Base-by-base conservation (phyloP, 2,113 vertebrate genomes). In the Podarcis raffonei region DNA sequence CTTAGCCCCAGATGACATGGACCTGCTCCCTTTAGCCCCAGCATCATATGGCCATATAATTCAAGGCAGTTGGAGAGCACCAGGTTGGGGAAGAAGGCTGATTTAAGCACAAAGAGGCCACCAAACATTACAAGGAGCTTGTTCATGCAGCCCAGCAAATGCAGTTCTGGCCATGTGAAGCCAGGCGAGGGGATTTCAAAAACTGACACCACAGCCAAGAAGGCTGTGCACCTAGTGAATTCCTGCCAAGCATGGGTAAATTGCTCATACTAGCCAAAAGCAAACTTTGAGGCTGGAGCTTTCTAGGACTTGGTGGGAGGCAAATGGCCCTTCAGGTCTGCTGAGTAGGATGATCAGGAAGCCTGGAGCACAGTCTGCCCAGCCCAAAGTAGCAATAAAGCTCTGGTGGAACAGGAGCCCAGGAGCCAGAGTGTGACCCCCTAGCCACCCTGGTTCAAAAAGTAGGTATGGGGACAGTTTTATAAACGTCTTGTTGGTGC, bases 131-230 rank as follows among this genome's bases (percentile, higher is more conserved):
- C 0, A 32, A 7, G 15, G 2, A 6, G 39, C 90, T 0, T 2
- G 72, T 2, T 0, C 82, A 81, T 48, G 87, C 80, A 71, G 53
- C 69, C 0, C 2, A 32, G 62, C 37, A 68, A 81, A 88, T 81
- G 25, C 23, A 32, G 42, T 0, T 42, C 37, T 81, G 5, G 13
- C 65, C 39, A 74, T 25, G 2, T 0, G 0, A 0, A n/a, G 81
- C 69, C 8, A 48, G 42, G 42, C 7, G 42, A 48, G 42, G 42
- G 16, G 57, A 59, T 59, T 71, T 30, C 9, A 71, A 71, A 71
- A 71, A n/a, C 66, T 11, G 27, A 11, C 27, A 13, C 68, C 68
- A 71, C 27, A 13, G 27, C 30, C 2, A 30, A n/a, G 3, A 71
- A 71, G 68, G 68, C 68, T 27, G 27, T 71, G 68, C 30, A 30